A percentile compares a stretch with the other conserved stretches of the same genome.
These are phyloP conservation scores for Gymnoscopelus braueri DNA, from an alignment of 2,797 vertebrate species.

Conservation along the genomic window DNA sequence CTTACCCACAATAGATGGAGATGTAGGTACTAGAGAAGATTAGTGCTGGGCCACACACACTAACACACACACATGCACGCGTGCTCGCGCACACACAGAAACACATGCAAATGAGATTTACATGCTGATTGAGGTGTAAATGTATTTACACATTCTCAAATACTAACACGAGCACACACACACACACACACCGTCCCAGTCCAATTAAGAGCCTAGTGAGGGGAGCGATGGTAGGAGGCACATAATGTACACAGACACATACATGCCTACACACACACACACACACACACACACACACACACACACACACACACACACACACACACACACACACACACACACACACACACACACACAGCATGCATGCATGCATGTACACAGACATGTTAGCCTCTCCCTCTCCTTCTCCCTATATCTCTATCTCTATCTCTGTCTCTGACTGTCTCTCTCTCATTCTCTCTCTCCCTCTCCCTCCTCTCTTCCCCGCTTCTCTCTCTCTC, in stretches of 20 bases:
- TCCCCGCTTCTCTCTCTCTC: neutral
- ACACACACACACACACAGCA: neutral
- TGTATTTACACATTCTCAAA: conserved; percentile 20
- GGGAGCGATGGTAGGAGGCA: conserved; percentile 62
- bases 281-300: conserved; percentile 12
- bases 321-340: neutral
- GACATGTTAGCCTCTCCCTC: neutral
- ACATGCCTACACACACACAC: conserved; percentile 7
- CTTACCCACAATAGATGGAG: conserved; percentile 58
- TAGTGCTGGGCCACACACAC: conserved; percentile 43
- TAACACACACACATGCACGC: conserved; percentile 6
- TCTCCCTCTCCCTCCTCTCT: neutral
- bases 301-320: neutral
- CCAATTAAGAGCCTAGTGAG: conserved; percentile 58
- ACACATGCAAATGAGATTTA: neutral
- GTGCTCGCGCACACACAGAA: conserved; percentile 5
- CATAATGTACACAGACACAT: conserved; percentile 3
- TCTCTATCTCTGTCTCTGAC: too few relatives aligned
- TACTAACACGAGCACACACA: conserved; percentile 15
- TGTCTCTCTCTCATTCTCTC: neutral
- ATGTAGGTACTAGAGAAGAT: conserved; percentile 41
- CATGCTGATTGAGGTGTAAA: neutral
- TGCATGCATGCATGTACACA: neutral
- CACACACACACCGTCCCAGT: conserved; percentile 22
- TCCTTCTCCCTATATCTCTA: neutral